Evolutionary conservation across 2,888 invertebrate species (phyloP).

Genomic region (Mactromeris polynyma): DNA sequence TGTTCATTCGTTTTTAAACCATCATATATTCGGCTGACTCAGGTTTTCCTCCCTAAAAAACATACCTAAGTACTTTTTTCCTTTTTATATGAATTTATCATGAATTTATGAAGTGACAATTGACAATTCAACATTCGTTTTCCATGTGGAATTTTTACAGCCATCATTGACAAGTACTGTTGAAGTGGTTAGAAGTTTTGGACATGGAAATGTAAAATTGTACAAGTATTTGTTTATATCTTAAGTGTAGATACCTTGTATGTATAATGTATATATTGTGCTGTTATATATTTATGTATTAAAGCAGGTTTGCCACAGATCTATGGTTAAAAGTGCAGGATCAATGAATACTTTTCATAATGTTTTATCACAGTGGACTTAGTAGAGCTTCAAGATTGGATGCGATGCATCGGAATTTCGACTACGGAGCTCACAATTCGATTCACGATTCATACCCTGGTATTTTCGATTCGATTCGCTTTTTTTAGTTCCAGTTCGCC

Average conservation of each 20-base stretch:
- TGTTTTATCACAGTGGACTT: background rate
- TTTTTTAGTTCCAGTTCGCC: too few species aligned
- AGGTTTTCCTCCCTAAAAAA: background rate
- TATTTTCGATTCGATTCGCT: too few species aligned
- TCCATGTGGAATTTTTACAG: background rate
- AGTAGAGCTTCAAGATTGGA: too few species aligned
- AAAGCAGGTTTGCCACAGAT: background rate
- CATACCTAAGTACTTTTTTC: background rate
- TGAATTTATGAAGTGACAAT: background rate
- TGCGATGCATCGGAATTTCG: too few species aligned
- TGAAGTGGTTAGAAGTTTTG: background rate
- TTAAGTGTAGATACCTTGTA: slow-evolving; percentile 4
- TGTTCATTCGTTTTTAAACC: background rate
- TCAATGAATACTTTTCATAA: background rate
- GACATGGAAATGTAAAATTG: background rate
- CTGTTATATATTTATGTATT: slow-evolving; percentile 5
- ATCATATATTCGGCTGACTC: background rate
- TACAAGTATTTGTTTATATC: slow-evolving; percentile 10
- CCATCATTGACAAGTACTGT: background rate
- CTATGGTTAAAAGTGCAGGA: too few species aligned
- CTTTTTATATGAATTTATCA: background rate
- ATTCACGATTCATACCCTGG: too few species aligned
- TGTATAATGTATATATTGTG: background rate
- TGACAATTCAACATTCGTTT: background rate
- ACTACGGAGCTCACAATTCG: too few species aligned